These are phyloP conservation scores for Trissolcus japonicus DNA, from an alignment of 2,888 invertebrate species.

Conservation along the genomic window DNA sequence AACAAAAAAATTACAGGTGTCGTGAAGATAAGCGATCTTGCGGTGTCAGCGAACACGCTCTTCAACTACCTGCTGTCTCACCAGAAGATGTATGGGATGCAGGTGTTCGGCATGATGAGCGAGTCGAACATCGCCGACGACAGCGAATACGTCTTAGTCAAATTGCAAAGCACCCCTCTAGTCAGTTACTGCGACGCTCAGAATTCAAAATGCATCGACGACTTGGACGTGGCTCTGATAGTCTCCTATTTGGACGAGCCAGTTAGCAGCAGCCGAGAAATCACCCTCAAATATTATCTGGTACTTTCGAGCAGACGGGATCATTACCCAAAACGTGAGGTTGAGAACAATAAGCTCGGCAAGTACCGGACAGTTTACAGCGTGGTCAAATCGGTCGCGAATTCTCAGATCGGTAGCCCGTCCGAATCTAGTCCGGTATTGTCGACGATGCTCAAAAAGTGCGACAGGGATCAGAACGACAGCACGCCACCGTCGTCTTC, in stretches of 20 bases:
- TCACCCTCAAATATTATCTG: constrained; percentile 72
- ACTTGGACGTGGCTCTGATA: constrained; percentile 83
- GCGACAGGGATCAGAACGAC: constrained; percentile 47
- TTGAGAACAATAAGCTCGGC: constrained; percentile 79
- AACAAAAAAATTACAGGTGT: constrained; percentile 76
- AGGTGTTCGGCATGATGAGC: constrained; percentile 80
- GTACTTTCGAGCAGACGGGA: constrained; percentile 76
- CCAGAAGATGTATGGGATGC: constrained; percentile 82
- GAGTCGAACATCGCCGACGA: constrained; percentile 77
- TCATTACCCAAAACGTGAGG: constrained; percentile 80
- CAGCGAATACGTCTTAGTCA: constrained; percentile 82
- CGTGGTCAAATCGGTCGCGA: constrained; percentile 67
- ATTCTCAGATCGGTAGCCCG: constrained; percentile 65
- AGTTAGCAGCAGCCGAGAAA: constrained; percentile 63
- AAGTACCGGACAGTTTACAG: constrained; percentile 81
- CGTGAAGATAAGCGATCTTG: constrained; percentile 79
- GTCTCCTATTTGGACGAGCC: constrained; percentile 79
- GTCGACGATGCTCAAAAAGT: constrained; percentile 56
- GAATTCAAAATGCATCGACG: constrained; percentile 80
- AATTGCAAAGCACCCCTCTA: constrained; percentile 79
- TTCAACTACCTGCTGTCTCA: constrained; percentile 84
- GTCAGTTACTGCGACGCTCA: constrained; percentile 80
- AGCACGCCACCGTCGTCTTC: constrained; percentile 36
- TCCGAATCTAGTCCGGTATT: constrained; percentile 64
- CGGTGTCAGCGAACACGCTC: constrained; percentile 81